Base-by-base conservation (phyloP, 1,140 invertebrate genomes). In the Homalodisca vitripennis region DNA sequence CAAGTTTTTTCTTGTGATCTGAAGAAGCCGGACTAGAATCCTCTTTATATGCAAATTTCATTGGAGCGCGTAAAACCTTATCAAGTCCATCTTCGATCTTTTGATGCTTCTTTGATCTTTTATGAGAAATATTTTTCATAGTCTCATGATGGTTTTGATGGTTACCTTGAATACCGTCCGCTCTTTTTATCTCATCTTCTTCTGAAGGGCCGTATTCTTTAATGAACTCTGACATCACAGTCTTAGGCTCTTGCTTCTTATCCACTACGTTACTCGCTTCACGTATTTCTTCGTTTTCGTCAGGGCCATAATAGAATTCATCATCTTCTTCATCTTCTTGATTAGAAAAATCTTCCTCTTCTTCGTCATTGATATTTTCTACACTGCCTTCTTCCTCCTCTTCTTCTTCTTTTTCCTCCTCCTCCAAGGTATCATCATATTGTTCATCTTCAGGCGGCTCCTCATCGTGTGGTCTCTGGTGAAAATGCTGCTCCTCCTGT, bases 81-180 rank as follows among this genome's bases (percentile, higher is more conserved):
- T 63, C 41, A 3, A 63, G 29, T 12, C 53, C 34, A 31, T 46
- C 41, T 47, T 66, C 63, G 1, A 46, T 34, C 24, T 65, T 51
- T 48, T 70, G 32, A 26, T 70, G 60, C n/a, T 70, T 70, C n/a
- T 70, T 70, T 0, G 68, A 62, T 31, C 48, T 65, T 65, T n/a
- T 65, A 55, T 3, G 22, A 10, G 6, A 55, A 20, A 17, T 10
- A 6, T 22, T 63, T 30, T 63, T 29, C 29, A 12, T 30, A 12
- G 13, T 24, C 60, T 24, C 14, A 30, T 24, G 12, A 24, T 32
- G 55, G n/a, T 30, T 29, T 53, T 60, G 26, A n/a, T n/a, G n/a
- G n/a, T n/a, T n/a, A n/a, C n/a, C n/a, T n/a, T n/a, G n/a, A n/a
- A n/a, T 41, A 17, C 34, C 17, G 34, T 41, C 34, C 17, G 6